A percentile compares a stretch with the other conserved stretches of the same genome.
These are phyloP conservation scores for Spinibarbus caldwelli DNA, from an alignment of 2,797 vertebrate genomes.

Conservation along the genomic window DNA sequence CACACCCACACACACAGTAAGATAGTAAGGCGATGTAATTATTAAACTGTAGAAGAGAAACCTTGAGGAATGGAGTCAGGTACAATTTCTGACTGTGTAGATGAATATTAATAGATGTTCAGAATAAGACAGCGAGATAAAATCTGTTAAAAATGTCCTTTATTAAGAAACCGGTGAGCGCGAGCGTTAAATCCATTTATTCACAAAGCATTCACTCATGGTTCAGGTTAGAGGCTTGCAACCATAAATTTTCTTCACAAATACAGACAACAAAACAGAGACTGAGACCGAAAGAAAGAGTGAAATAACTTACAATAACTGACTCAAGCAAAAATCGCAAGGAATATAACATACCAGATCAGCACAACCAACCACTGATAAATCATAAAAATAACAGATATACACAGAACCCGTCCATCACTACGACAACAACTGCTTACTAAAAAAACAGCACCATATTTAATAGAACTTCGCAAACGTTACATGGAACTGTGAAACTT, in stretches of 20 bases:
- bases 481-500: conserved; percentile 53
- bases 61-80: not conserved
- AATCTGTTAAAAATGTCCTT: conserved; percentile 60
- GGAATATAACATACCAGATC: conserved; percentile 43
- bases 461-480: conserved; percentile 58
- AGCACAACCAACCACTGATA: conserved; percentile 60
- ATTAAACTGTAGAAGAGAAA: conserved; percentile 5
- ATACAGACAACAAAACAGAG: conserved; percentile 61
- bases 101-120: conserved; percentile 32
- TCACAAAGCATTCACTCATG: conserved; percentile 63
- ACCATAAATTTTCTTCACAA: conserved; percentile 57
- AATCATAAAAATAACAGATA: conserved; percentile 55
- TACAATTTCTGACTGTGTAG: not conserved
- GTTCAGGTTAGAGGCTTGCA: conserved; percentile 59
- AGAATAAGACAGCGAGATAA: not conserved
- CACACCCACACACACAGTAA: not conserved
- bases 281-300: conserved; percentile 33
- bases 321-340: conserved; percentile 48
- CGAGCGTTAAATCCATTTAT: conserved; percentile 58
- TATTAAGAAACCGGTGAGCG: conserved; percentile 63
- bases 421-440: conserved; percentile 54
- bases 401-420: conserved; percentile 54
- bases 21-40: not conserved
- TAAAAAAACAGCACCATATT: conserved; percentile 61
- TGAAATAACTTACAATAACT: conserved; percentile 19